Evolutionary conservation across 2,888 invertebrate species (phyloP).

Genomic region (Drosophila prolongata): DNA sequence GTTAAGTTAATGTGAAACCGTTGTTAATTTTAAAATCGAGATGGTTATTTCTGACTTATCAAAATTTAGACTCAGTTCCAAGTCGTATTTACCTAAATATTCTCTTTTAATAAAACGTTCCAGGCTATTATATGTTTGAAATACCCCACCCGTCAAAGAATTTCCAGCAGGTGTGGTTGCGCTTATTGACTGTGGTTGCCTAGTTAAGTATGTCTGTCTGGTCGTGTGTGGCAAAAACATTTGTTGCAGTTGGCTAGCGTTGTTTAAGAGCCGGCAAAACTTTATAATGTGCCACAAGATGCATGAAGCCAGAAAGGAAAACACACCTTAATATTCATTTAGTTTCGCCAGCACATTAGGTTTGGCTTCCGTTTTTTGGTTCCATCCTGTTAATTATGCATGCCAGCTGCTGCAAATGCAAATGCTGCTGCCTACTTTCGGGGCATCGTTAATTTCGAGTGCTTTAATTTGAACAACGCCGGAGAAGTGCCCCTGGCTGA

Average conservation of each 20-base stretch:
- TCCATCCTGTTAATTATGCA: constrained; percentile 66
- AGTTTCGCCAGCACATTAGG: constrained; percentile 61
- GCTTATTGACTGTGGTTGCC: constrained; percentile 17
- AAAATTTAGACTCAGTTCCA: too few relatives aligned
- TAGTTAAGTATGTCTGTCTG: constrained; percentile 30
- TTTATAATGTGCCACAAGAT: constrained; percentile 73
- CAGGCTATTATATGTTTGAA: too few relatives aligned
- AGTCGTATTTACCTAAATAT: too few relatives aligned
- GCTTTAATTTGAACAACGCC: constrained; percentile 65
- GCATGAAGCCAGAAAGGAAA: constrained; percentile 29
- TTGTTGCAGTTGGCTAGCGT: constrained; percentile 43
- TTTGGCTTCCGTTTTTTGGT: constrained; percentile 42
- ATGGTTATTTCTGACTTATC: too few relatives aligned
- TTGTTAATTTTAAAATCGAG: too few relatives aligned
- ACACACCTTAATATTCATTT: constrained; percentile 58
- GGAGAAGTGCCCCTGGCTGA: constrained; percentile 55
- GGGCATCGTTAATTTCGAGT: constrained; percentile 66
- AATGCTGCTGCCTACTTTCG: constrained; percentile 56
- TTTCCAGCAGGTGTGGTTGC: constrained; percentile 1
- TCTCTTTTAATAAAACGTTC: too few relatives aligned
- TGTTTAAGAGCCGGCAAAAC: constrained; percentile 68
- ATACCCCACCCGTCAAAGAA: neutral
- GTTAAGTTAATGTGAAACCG: too few relatives aligned
- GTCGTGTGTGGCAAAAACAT: constrained; percentile 29
- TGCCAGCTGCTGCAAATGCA: constrained; percentile 43